Percentiles rank a stretch among this genome's conserved stretches.
Evolutionary conservation across 2,888 invertebrate genomes (phyloP).

Genomic region (Orchestes rusci): DNA sequence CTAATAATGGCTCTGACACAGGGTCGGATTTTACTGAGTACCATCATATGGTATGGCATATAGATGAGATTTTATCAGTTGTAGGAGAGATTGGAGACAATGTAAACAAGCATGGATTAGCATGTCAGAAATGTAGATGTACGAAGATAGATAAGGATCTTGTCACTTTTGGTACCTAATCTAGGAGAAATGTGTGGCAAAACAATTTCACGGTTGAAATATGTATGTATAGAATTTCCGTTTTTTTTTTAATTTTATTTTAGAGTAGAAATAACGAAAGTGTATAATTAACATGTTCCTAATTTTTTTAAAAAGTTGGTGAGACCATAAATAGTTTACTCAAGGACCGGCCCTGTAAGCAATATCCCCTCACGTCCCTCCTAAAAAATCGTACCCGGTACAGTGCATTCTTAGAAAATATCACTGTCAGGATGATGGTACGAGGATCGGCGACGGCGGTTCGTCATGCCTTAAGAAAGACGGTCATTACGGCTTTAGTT

Average conservation of each 20-base stretch:
- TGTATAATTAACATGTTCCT: too few relatives aligned
- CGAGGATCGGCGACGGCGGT: conserved; percentile 17
- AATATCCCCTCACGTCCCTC: conserved; percentile 6
- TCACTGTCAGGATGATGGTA: conserved; percentile 22
- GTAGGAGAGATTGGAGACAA: too few relatives aligned
- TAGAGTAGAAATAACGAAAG: too few relatives aligned
- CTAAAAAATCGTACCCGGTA: conserved; percentile 16
- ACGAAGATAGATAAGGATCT: background rate
- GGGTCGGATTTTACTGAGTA: conserved; percentile 7
- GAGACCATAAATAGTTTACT: too few relatives aligned
- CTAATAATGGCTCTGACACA: conserved; percentile 22
- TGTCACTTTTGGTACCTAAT: background rate
- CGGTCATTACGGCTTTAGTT: conserved; percentile 25
- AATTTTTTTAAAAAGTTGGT: too few relatives aligned
- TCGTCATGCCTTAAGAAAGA: conserved; percentile 23
- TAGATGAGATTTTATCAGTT: too few relatives aligned
- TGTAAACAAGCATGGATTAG: too few relatives aligned
- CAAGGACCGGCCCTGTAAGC: conserved; percentile 9
- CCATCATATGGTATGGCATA: background rate
- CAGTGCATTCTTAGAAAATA: conserved; percentile 23
- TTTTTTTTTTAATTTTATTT: too few relatives aligned
- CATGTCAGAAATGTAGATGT: too few relatives aligned
- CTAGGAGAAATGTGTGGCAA: too few relatives aligned
- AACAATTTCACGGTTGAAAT: too few relatives aligned
- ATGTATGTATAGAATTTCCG: too few relatives aligned